Evolutionary conservation across 2,888 invertebrate genomes (phyloP), one percentile per base, ranked within the genome.

Genomic region (Polydrusus pterygomalis): DNA sequence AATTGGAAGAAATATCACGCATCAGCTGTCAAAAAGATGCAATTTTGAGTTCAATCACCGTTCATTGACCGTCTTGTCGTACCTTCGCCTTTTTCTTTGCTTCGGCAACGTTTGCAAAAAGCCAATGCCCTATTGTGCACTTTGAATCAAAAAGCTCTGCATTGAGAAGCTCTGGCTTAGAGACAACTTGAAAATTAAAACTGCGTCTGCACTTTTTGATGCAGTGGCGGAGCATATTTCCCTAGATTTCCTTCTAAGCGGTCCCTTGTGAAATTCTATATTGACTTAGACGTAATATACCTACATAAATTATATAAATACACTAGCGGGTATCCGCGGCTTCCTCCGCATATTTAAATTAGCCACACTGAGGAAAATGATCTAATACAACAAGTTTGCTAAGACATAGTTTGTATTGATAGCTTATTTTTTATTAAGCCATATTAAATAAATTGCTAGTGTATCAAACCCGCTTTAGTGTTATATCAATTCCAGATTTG

Each of bases 1-100:
- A 77, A 78, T 78, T 77, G 69, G 76, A 76, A 78, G 77, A 78
- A 77, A 74, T 74, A 74, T 78, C 78, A 78, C 78, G 76, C 72
- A 74, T 77, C 74, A 76, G 74, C 67, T 78, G 70, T 78, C 78
- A 74, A 77, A 78, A 74, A 77, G 78, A 74, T 74, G 70, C 70
- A 67, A n/a, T 43, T 65, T 65, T 45, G 72, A 70, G 78, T 78
- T 78, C 78, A 78, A 76, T 64, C 70, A 40, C 75, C 72, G 78
- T 78, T 78, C 78, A 74, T 72, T 72, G 78, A 77, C 78, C 73
- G 77, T 74, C 68, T 69, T 63, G 72, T 49, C 47, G 47, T 72
- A 56, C 72, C 72, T 72, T 71, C 15, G 63, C 56, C 71, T 71
- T 72, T 65, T 43, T 56, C 38, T 69, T 69, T 56, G 58, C 51